Base-by-base conservation (phyloP, 2,797 vertebrate genomes). In the Sebastes nivosus region DNA sequence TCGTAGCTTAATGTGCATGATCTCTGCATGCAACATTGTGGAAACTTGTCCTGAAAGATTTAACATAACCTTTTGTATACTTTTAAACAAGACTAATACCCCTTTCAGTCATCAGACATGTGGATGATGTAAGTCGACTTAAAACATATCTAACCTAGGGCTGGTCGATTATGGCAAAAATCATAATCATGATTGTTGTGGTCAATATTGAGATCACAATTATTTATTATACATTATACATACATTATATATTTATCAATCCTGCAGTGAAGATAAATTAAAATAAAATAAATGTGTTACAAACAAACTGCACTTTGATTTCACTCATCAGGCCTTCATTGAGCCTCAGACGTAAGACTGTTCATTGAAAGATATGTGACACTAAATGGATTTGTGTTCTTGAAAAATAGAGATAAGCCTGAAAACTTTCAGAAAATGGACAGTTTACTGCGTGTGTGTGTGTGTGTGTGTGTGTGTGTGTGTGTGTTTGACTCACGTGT, bases 401-500 rank as follows among this genome's bases (percentile, higher is more conserved):
- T 55, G 0, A 16, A 29, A 58, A 65, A 30, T 1, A 27, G 1
- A 52, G 4, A 36, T 24, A 2, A 6, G 10, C 10, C 8, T 34
- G 50, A 52, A n/a, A 32, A 3, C 9, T 16, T 30, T 30, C 1
- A n/a, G 4, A n/a, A 36, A 61, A 52, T 61, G 7, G 3, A 3
- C 2, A 8, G 30, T 0, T 18, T 27, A 3, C 11, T 60, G 27
- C 11, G 5, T 75, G 30, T 36, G 18, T 36, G 14, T 72, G 18
- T 30, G 14, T 72, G 18, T 30, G 10, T 63, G 25, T 29, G 14
- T 72, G 29, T 80, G 36, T 30, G 18, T 34, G 10, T 61, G 18
- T 36, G 11, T 63, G 25, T 29, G 14, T 70, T 50, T 74, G 60
- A 95, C 98, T 97, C 92, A 99, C 98, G 98, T 99, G 95, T 99